Percentiles rank a stretch among this genome's conserved stretches.
Evolutionary conservation across 2,113 vertebrate genomes (phyloP).

Genomic region (Psittacula cyanocephala): DNA sequence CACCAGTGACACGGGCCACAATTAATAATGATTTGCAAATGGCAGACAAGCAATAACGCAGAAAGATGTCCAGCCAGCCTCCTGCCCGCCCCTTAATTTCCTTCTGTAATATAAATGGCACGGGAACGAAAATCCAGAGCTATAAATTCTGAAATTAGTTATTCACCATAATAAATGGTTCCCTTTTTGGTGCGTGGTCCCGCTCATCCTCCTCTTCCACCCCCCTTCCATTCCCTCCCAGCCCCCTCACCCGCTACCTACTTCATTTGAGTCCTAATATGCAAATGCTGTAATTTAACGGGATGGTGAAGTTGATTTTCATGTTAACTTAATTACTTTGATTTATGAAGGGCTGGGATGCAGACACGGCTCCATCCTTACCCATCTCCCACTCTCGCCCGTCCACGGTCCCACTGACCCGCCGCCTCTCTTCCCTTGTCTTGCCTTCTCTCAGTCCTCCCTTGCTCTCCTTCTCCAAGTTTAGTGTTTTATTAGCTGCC

Average conservation of each 20-base stretch:
- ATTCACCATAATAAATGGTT: constrained; percentile 83
- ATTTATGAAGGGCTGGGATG: constrained; percentile 84
- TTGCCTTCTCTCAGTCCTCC: background rate
- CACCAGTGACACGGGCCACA: constrained; percentile 79
- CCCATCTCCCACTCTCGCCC: constrained; percentile 62
- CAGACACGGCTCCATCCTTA: constrained; percentile 71
- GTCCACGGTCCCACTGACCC: background rate
- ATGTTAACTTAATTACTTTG: constrained; percentile 87
- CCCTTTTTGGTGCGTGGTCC: constrained; percentile 57
- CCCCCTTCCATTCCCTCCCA: background rate
- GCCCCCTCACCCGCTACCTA: constrained; percentile 3
- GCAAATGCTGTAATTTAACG: constrained; percentile 83
- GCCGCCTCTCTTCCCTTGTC: background rate
- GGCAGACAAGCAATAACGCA: constrained; percentile 90
- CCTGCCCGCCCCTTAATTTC: constrained; percentile 84
- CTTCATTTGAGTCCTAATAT: constrained; percentile 77
- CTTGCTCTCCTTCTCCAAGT: constrained; percentile 72
- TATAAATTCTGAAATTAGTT: constrained; percentile 88
- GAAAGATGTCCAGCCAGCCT: constrained; percentile 84
- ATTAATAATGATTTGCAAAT: constrained; percentile 98
- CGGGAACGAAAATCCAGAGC: constrained; percentile 79
- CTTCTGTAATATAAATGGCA: constrained; percentile 84
- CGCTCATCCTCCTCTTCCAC: background rate
- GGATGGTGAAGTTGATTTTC: constrained; percentile 84
- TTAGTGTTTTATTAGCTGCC: constrained; percentile 81